These are phyloP conservation scores for Selene dorsalis DNA, from an alignment of 2,797 vertebrate species.

Conservation along the genomic window DNA sequence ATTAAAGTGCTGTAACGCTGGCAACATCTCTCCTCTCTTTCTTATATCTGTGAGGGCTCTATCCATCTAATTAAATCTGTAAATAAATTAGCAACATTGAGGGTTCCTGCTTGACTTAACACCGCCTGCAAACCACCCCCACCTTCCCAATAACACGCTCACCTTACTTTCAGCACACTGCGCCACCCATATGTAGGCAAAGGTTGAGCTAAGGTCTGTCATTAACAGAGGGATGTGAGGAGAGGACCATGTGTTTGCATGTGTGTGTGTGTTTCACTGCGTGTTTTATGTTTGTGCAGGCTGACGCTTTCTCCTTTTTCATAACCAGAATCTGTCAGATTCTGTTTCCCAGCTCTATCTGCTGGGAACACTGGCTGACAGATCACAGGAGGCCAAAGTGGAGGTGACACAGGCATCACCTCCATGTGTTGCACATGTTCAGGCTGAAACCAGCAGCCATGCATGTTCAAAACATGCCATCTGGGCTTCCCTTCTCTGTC, in stretches of 20 bases:
- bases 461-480: constrained; percentile 22
- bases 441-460: constrained; percentile 8
- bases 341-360: constrained; percentile 45
- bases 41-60: constrained; percentile 87
- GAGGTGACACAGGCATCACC: constrained; percentile 35
- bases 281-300: constrained; percentile 58
- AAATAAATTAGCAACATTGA: constrained; percentile 90
- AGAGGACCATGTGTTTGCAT: constrained; percentile 29
- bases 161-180: constrained; percentile 73
- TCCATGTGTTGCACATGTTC: constrained; percentile 43
- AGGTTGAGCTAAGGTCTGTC: constrained; percentile 71
- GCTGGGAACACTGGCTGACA: constrained; percentile 27
- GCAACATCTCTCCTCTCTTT: constrained; percentile 87
- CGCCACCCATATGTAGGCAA: constrained; percentile 65
- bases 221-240: constrained; percentile 61
- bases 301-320: constrained; percentile 51
- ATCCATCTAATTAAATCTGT: constrained; percentile 92
- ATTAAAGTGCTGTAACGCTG: constrained; percentile 90
- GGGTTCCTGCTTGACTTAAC: constrained; percentile 87
- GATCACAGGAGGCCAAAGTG: constrained; percentile 39
- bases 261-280: constrained; percentile 18
- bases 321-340: constrained; percentile 24
- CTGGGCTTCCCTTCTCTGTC: constrained; percentile 31
- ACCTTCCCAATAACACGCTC: constrained; percentile 77
- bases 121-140: constrained; percentile 77